Conservation (phyloP, 2,113 vertebrate genomes). For the Cebidichthys violaceus region DNA sequence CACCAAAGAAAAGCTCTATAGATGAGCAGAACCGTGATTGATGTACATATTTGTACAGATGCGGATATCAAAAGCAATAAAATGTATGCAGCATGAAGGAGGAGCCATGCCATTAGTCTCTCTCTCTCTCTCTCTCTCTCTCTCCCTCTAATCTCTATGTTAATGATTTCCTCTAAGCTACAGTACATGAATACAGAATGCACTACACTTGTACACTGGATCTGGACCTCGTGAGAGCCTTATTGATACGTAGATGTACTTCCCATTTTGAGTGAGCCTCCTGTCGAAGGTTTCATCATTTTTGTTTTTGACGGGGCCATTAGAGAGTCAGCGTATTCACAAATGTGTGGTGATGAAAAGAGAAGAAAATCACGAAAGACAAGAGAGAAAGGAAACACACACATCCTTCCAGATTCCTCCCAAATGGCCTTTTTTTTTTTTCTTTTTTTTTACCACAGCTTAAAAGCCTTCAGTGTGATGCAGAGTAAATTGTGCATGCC, state of each 20-base stretch:
- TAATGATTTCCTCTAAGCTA: conserved; percentile 38
- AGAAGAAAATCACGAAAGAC: conserved; percentile 32
- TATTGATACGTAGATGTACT: conserved; percentile 7
- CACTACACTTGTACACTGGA: conserved; percentile 4
- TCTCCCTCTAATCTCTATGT: conserved; percentile 1
- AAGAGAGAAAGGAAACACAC: background rate
- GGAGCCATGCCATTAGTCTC: conserved; percentile 40
- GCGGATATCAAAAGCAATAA: conserved; percentile 22
- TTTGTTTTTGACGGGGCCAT: conserved; percentile 27
- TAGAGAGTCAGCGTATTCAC: conserved; percentile 6
- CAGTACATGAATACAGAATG: conserved; percentile 44
- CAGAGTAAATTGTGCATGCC: conserved; percentile 40
- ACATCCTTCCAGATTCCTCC: conserved; percentile 35
- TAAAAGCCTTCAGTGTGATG: conserved; percentile 55
- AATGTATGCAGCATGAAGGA: conserved; percentile 24
- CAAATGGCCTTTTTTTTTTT: too few relatives aligned
- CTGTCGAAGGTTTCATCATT: conserved; percentile 28
- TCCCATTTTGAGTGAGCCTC: conserved; percentile 33
- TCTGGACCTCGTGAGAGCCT: conserved; percentile 33
- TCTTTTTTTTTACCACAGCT: background rate
- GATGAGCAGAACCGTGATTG: background rate
- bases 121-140: background rate
- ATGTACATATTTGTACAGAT: background rate
- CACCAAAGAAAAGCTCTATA: background rate
- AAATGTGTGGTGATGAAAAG: conserved; percentile 12